Conservation (phyloP, 1,140 invertebrate species). For the Meloidogyne exigua region DNA sequence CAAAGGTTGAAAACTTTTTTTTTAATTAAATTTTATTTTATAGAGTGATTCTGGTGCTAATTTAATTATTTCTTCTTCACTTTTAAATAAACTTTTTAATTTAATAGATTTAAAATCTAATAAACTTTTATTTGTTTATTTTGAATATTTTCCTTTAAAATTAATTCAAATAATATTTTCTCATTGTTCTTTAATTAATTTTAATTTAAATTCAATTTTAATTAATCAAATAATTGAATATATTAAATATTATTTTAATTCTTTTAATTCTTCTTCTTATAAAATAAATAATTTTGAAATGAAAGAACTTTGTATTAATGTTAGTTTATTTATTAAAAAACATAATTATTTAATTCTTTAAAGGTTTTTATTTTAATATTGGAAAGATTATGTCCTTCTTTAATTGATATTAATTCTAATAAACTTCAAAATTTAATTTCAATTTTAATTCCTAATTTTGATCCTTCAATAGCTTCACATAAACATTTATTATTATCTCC, state of each 20-base stretch:
- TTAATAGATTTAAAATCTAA: neutral
- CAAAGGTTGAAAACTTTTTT: neutral
- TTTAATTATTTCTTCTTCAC: constrained; percentile 2
- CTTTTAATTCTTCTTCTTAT: neutral
- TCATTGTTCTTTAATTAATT: neutral
- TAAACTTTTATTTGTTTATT: neutral
- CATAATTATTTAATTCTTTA: neutral
- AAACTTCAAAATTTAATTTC: neutral
- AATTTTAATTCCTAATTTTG: neutral
- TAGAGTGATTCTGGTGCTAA: constrained; percentile 16
- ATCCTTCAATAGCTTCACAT: neutral
- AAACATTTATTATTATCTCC: neutral
- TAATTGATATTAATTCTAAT: neutral
- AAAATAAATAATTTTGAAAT: neutral
- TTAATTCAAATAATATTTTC: constrained; percentile 9
- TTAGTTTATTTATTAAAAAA: neutral
- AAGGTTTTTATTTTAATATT: neutral
- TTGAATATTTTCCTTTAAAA: constrained; percentile 7
- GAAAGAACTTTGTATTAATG: neutral
- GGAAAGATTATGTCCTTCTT: neutral
- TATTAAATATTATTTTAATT: neutral
- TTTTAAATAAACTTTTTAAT: neutral
- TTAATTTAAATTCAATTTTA: neutral
- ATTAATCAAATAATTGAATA: neutral
- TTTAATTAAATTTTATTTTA: neutral